A percentile compares a stretch with the other conserved stretches of the same genome.
Conservation (phyloP, 2,888 invertebrate species). For the Nemotelus pantherinus region DNA sequence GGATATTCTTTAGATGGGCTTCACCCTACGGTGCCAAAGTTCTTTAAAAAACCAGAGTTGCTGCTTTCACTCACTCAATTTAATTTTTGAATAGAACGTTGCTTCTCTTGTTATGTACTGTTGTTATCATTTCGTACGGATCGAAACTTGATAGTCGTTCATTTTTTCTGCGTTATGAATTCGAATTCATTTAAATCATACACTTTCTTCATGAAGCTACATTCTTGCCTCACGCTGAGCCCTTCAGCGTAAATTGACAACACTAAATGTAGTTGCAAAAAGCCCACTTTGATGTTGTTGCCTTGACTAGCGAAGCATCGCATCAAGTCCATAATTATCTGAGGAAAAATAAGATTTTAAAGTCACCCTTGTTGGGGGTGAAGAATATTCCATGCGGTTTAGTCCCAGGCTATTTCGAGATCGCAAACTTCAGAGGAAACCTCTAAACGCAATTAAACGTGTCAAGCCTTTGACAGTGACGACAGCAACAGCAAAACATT, state of each 20-base stretch:
- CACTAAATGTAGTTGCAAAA: not conserved
- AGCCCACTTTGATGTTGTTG: not conserved
- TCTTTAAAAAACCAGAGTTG: too few species aligned
- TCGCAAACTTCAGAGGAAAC: conserved; percentile 17
- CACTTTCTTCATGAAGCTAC: too few species aligned
- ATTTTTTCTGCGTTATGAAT: too few species aligned
- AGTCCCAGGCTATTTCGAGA: conserved; percentile 14
- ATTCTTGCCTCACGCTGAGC: too few species aligned
- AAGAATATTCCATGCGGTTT: conserved; percentile 29
- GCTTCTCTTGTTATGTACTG: too few species aligned
- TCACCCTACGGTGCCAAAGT: too few species aligned
- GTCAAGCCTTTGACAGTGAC: conserved; percentile 33
- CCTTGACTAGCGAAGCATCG: not conserved
- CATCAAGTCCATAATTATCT: conserved; percentile 17
- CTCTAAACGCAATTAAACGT: conserved; percentile 42
- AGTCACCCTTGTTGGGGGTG: conserved; percentile 27
- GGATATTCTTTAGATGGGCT: too few species aligned
- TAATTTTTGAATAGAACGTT: too few species aligned
- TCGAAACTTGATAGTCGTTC: too few species aligned
- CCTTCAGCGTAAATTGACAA: not conserved
- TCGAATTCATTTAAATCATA: too few species aligned
- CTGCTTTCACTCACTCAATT: too few species aligned
- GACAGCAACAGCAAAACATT: conserved; percentile 9
- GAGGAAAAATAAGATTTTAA: conserved; percentile 26
- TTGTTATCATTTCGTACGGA: too few species aligned